Conservation (phyloP, 2,888 invertebrate species). For the Nysson spinosus region DNA sequence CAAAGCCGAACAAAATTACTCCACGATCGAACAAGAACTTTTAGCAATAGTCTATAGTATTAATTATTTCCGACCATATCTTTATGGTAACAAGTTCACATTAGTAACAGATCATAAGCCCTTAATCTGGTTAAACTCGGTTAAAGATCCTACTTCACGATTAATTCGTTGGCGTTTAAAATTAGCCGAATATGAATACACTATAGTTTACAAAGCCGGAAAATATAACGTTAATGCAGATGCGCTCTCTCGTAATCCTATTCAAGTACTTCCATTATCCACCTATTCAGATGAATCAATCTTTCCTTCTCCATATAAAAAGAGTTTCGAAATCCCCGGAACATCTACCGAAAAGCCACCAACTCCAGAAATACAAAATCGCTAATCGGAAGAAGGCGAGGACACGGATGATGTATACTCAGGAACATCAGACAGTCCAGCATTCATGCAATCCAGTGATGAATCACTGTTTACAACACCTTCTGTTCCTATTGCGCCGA, state of each 20-base stretch:
- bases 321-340: too few relatives aligned
- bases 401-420: too few relatives aligned
- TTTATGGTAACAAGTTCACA: background rate
- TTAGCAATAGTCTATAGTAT: background rate
- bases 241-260: background rate
- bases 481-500: too few relatives aligned
- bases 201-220: background rate
- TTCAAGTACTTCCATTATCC: background rate
- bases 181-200: slow-evolving; percentile 1
- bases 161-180: background rate
- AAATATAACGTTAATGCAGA: too few relatives aligned
- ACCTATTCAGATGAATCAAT: too few relatives aligned
- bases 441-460: too few relatives aligned
- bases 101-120: background rate
- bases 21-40: background rate
- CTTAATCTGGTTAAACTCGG: background rate
- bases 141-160: background rate
- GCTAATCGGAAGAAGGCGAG: background rate
- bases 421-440: background rate
- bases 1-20: slow-evolving; percentile 2
- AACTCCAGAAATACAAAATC: too few relatives aligned
- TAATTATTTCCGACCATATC: too few relatives aligned
- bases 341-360: too few relatives aligned
- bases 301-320: too few relatives aligned
- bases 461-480: too few relatives aligned